These are phyloP conservation scores for Callipepla squamata DNA, from an alignment of 2,113 vertebrate species.

Conservation along the genomic window DNA sequence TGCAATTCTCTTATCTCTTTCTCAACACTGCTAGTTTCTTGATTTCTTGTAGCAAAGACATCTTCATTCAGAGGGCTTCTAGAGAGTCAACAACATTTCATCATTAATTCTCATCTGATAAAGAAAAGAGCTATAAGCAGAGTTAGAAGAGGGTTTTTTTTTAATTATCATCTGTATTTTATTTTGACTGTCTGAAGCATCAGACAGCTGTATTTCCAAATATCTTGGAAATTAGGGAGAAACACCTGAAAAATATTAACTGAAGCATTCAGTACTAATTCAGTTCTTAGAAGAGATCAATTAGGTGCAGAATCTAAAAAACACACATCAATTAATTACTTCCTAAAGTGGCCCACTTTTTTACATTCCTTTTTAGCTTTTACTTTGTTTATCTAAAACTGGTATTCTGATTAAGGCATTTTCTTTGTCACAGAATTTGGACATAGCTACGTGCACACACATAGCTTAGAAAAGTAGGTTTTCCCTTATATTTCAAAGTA, in stretches of 20 bases:
- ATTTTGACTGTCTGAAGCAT: neutral
- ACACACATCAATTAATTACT: neutral
- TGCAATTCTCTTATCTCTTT: conserved; percentile 88
- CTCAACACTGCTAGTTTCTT: conserved; percentile 70
- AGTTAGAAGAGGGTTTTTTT: neutral
- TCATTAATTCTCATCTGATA: neutral
- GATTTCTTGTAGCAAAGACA: conserved; percentile 84
- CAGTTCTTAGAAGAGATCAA: neutral
- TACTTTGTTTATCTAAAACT: neutral
- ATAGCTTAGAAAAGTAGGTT: neutral
- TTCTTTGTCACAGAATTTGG: neutral
- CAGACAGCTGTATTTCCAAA: neutral
- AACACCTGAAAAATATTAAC: neutral
- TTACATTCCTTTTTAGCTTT: neutral
- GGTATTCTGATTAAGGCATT: neutral
- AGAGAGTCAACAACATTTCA: conserved; percentile 18
- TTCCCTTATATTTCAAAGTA: neutral
- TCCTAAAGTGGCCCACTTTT: neutral
- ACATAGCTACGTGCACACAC: neutral
- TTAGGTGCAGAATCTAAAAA: neutral
- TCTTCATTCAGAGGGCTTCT: conserved; percentile 92
- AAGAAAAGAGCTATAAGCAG: neutral
- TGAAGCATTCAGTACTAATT: neutral
- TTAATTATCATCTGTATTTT: neutral
- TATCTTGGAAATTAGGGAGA: neutral